Base-by-base conservation (phyloP, 1,140 invertebrate genomes). In the Ceratoteleas bidentatus region DNA sequence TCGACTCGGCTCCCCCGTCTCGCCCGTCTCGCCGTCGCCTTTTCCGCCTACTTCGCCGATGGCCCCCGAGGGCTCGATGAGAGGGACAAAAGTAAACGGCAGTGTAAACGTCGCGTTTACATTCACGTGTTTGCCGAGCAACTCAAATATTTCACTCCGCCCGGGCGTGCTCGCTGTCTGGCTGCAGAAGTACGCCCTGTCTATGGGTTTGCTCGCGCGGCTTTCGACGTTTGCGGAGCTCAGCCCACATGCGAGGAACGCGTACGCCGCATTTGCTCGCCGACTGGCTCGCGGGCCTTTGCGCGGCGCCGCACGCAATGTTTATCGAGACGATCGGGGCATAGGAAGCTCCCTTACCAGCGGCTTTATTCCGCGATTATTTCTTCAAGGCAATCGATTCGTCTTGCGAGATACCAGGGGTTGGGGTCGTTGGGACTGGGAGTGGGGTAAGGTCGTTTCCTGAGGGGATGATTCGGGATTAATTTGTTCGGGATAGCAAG, bases 61-160 rank as follows among this genome's bases (percentile, higher is more conserved):
- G 57, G 76, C 57, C 76, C 77, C 81, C 58, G 74, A 68, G 69
- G 86, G 68, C 77, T 84, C 73, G 66, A 79, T 50, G 81, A 86
- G 79, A 82, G 85, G 85, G 85, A 85, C 87, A 87, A 91, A 89
- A 91, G 88, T 89, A 91, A 90, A 91, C 90, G 88, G 13, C 83
- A 89, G 83, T 87, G 89, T 89, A 90, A 90, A 88, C 89, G 85
- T 72, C 68, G 86, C 86, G 90, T 91, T 91, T 91, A 89, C 90
- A 91, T 91, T 90, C 85, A 89, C 90, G 87, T 91, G 89, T 91
- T 91, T 91, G 88, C 86, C 83, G 84, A 90, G 86, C 83, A 91
- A 90, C 89, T 91, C 90, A 91, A 91, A 91, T 91, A 91, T 91
- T 91, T 91, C 90, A 89, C 88, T 84, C 84, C 81, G 77, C 72